Base-by-base conservation (phyloP, 92 coral and sea anemone species). In the Palythoa caribaeorum region DNA sequence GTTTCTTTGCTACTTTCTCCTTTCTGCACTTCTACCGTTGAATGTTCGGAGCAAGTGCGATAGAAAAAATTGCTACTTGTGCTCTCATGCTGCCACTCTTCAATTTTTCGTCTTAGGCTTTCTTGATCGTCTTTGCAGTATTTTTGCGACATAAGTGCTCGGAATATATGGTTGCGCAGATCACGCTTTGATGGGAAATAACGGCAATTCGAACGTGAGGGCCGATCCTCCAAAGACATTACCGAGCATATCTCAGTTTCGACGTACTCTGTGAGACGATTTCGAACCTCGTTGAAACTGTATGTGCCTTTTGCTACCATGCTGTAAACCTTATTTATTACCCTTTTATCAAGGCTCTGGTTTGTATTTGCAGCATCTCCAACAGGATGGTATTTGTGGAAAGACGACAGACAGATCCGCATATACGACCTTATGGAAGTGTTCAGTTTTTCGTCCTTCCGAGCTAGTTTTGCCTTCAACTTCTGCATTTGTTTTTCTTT, bases 91-190 rank as follows among this genome's bases (percentile, higher is more conserved):
- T 80, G 47, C 92, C 92, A 92, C 73, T 92, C 80, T 1, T 47
- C 57, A 13, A 85, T 39, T 52, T 92, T 92, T 63, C 63, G 78
- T 39, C 80, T 66, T 28, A 92, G 84, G 19, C 86, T 60, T 37
- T 89, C 90, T 52, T 92, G 88, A 77, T 92, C 89, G 57, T 92
- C 90, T 20, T 71, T 80, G 39, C 90, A 77, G 86, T 86, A 89
- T 47, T 92, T 92, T 54, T 54, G 83, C 9, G 88, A 38, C 17
- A 80, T 78, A 28, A 85, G 44, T 51, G 94, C 90, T 80, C 78
- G 66, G n/a, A 71, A 60, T 14, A 89, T 74, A 60, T 92, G 90
- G 71, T 89, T 92, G 47, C 87, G 44, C 12, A 89, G 69, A 50
- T 89, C 94, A 3, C n/a, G 77, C 77, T 79, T 85, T 8, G 90